These are phyloP conservation scores for Lasiurus borealis DNA, from an alignment of 2,113 vertebrate species.

Conservation along the genomic window DNA sequence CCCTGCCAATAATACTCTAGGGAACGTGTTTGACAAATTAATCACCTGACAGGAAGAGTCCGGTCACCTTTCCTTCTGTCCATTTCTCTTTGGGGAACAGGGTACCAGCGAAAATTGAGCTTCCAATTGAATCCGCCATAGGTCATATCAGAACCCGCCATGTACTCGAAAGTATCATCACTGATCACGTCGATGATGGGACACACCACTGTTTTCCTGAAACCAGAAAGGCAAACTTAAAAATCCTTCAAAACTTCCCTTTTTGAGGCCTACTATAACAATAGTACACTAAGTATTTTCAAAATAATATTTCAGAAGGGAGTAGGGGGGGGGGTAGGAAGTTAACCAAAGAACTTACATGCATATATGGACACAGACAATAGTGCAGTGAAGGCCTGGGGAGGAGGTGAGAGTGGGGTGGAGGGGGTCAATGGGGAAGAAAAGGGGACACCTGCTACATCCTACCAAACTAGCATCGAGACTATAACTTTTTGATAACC, in stretches of 20 bases:
- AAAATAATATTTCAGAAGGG: slow-evolving; percentile 26
- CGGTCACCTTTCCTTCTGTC: slow-evolving; percentile 98
- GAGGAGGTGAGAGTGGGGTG: too few relatives aligned
- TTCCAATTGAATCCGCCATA: slow-evolving; percentile 99
- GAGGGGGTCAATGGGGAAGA: too few relatives aligned
- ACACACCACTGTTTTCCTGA: slow-evolving; percentile 97
- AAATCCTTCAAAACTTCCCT: not conserved
- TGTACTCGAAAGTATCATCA: slow-evolving; percentile 99
- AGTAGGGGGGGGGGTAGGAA: too few relatives aligned
- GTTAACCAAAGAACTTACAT: too few relatives aligned
- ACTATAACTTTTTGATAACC: not conserved
- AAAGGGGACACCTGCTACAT: not conserved
- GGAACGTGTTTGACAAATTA: not conserved
- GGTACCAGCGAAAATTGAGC: slow-evolving; percentile 99
- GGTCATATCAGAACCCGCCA: slow-evolving; percentile 99
- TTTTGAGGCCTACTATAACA: not conserved
- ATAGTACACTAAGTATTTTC: not conserved
- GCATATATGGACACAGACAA: too few relatives aligned
- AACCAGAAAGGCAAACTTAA: slow-evolving; percentile 60
- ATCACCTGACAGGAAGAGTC: slow-evolving; percentile 96
- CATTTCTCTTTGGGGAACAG: slow-evolving; percentile 99
- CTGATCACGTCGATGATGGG: slow-evolving; percentile 99
- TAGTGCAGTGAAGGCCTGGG: too few relatives aligned
- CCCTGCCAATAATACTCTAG: not conserved
- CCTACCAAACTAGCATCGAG: not conserved